These are phyloP conservation scores for Creontiades dilutus DNA, from an alignment of 2,888 invertebrate species.

Conservation along the genomic window DNA sequence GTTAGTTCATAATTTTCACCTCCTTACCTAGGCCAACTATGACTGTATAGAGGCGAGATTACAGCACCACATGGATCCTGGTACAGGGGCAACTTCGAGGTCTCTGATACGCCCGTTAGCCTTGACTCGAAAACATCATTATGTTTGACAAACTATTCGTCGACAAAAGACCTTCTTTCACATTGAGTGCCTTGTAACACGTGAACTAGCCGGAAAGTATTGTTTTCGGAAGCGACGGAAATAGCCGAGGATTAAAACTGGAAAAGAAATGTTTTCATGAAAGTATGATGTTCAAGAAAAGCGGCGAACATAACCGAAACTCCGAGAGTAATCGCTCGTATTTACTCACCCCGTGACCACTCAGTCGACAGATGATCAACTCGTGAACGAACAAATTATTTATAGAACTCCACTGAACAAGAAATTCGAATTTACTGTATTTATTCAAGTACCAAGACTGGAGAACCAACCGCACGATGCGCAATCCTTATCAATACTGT, in stretches of 20 bases:
- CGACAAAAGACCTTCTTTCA: background rate
- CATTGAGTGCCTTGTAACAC: background rate
- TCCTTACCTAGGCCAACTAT: background rate
- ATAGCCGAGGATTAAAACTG: background rate
- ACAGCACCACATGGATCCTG: slow-evolving; percentile 40
- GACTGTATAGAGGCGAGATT: background rate
- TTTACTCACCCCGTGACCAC: background rate
- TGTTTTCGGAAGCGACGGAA: no score
- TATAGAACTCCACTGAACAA: no score
- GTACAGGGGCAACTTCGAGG: slow-evolving; percentile 29
- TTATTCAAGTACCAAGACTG: no score
- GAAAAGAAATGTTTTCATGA: background rate
- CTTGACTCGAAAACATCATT: background rate
- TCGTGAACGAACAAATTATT: background rate
- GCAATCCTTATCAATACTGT: no score
- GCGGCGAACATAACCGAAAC: background rate
- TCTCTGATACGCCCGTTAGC: slow-evolving; percentile 41
- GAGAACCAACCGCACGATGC: no score
- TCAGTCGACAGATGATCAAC: background rate
- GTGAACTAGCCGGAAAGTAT: no score
- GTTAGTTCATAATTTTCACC: background rate
- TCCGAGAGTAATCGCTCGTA: background rate
- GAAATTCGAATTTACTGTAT: no score
- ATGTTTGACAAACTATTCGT: background rate
- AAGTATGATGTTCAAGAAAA: background rate